A percentile compares a stretch with the other conserved stretches of the same genome.
phyloP scores from a whole-genome alignment of 2,797 vertebrate species.

The Acanthurus tractus region DNA sequence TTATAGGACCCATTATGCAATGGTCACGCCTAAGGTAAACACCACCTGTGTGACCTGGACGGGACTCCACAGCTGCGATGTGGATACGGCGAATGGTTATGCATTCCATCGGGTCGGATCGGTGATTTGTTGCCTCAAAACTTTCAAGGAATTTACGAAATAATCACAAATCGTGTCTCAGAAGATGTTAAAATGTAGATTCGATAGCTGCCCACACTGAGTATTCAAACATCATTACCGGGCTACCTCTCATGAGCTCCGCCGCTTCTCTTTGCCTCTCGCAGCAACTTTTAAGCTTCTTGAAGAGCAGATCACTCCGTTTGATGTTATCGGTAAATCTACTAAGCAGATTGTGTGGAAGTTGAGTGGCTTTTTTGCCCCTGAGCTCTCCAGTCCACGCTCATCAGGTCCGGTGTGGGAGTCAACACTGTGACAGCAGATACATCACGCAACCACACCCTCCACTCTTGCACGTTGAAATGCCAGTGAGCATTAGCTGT shows the following conservation, averaged over 20 bases:
- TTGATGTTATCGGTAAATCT: conserved; percentile 75
- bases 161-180: neutral
- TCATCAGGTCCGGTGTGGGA: conserved; percentile 60
- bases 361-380: conserved; percentile 62
- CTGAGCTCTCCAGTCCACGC: conserved; percentile 59
- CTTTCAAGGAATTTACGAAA: neutral
- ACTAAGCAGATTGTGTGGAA: conserved; percentile 68
- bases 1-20: conserved; percentile 63
- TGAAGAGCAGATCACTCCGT: conserved; percentile 62
- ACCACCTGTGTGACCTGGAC: conserved; percentile 71
- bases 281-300: conserved; percentile 66
- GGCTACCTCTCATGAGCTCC: conserved; percentile 10
- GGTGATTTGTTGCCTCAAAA: conserved; percentile 3
- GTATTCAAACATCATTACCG: conserved; percentile 28
- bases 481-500: conserved; percentile 65
- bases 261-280: conserved; percentile 45
- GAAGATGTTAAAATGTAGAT: neutral
- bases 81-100: conserved; percentile 1
- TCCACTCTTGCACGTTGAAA: conserved; percentile 50
- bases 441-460: conserved; percentile 68
- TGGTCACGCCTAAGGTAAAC: conserved; percentile 71
- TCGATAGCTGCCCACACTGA: neutral
- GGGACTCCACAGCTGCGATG: conserved; percentile 16
- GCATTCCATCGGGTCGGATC: neutral
- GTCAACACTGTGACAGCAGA: conserved; percentile 66